phyloP scores from a whole-genome alignment of 2,113 vertebrate species.

The Illadopsis cleaveri region DNA sequence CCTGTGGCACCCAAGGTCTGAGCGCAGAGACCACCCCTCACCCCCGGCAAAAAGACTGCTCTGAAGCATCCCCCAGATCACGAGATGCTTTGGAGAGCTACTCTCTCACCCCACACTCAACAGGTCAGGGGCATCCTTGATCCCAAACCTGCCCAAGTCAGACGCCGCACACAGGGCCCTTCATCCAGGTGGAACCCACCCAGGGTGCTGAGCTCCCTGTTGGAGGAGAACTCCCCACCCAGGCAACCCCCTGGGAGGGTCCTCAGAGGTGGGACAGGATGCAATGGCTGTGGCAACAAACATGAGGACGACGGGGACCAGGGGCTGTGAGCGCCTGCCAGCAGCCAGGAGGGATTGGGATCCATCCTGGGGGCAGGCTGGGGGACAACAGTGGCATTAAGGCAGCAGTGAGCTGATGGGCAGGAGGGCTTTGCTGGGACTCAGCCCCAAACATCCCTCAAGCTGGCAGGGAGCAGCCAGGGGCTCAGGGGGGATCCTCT shows the following conservation, averaged over 20 bases:
- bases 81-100: not conserved
- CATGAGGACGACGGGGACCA: fast-evolving
- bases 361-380: not conserved
- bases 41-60: fast-evolving
- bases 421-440: not conserved
- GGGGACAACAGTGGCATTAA: not conserved
- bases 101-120: not conserved
- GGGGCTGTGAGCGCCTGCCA: not conserved
- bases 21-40: not conserved
- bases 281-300: not conserved
- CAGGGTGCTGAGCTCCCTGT: fast-evolving
- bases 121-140: not conserved
- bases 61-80: not conserved
- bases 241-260: not conserved
- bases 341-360: not conserved
- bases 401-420: not conserved
- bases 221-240: not conserved
- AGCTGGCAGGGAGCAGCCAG: not conserved
- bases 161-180: fast-evolving
- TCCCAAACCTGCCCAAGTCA: not conserved
- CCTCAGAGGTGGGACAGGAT: not conserved
- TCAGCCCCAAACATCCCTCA: not conserved
- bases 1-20: fast-evolving
- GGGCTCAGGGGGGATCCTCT: not conserved
- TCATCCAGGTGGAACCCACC: not conserved